Evolutionary conservation across 2,888 invertebrate genomes (phyloP).

Genomic region (Xestia c-nigrum): DNA sequence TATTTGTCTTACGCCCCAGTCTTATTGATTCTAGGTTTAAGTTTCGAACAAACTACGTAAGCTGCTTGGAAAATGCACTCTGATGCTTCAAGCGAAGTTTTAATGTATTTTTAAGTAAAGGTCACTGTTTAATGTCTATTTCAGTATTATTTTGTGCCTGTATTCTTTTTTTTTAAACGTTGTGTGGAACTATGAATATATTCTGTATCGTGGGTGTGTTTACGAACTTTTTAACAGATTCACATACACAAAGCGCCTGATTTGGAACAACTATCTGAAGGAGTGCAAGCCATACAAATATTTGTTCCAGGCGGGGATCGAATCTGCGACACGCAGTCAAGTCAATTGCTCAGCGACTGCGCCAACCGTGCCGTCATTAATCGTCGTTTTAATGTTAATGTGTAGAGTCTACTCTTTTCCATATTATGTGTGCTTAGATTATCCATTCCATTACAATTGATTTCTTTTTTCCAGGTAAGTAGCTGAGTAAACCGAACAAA

Average conservation of each 20-base stretch:
- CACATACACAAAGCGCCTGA: no score
- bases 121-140: background rate
- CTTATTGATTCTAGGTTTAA: slow-evolving; percentile 58
- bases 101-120: slow-evolving; percentile 13
- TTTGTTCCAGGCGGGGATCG: no score
- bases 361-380: no score
- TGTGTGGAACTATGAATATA: no score
- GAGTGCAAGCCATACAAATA: no score
- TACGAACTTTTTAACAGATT: no score
- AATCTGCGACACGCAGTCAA: no score
- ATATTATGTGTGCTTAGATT: background rate
- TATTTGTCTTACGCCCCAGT: slow-evolving; percentile 69
- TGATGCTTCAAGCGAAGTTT: slow-evolving; percentile 6
- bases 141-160: background rate
- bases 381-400: background rate
- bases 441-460: slow-evolving; percentile 32
- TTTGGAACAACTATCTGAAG: no score
- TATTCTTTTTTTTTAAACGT: no score
- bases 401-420: background rate
- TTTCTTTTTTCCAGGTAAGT: slow-evolving; percentile 82
- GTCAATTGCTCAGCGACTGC: no score
- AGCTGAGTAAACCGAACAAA: slow-evolving; percentile 57
- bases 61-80: slow-evolving; percentile 38
- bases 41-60: slow-evolving; percentile 36
- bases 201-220: no score